These are phyloP conservation scores for Ochropleura leucogaster DNA, from an alignment of 2,888 invertebrate species.

Conservation along the genomic window DNA sequence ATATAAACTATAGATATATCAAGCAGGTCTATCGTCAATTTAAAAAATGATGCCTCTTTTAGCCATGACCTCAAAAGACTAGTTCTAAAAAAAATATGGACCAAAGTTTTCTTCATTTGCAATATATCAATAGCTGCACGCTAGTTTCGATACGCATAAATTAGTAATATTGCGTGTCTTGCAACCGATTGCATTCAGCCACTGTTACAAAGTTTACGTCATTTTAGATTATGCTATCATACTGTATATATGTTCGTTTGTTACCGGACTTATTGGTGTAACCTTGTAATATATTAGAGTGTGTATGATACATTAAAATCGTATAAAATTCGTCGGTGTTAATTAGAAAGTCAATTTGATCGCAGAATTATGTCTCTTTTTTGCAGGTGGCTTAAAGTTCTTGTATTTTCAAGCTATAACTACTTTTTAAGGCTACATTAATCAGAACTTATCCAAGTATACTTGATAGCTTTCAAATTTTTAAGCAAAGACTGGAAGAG, in stretches of 20 bases:
- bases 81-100: conserved; percentile 8
- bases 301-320: conserved; percentile 38
- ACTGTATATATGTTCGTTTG: conserved; percentile 36
- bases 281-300: conserved; percentile 61
- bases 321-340: conserved; percentile 27
- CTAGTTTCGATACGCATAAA: conserved; percentile 50
- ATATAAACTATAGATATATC: conserved; percentile 5
- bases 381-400: not conserved
- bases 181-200: conserved; percentile 48
- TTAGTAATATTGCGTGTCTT: conserved; percentile 51
- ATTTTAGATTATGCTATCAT: conserved; percentile 45
- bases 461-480: not conserved
- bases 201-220: conserved; percentile 60
- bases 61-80: conserved; percentile 25
- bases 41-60: conserved; percentile 9
- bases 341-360: conserved; percentile 46
- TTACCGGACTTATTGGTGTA: conserved; percentile 54
- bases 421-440: not conserved
- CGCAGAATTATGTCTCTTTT: not conserved
- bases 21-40: conserved; percentile 1
- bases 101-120: conserved; percentile 28
- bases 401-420: not conserved
- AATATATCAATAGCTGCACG: conserved; percentile 28
- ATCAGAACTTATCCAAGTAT: not conserved
- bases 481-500: not conserved